Percentiles rank a stretch among this genome's conserved stretches.
These are phyloP conservation scores for Andrena flavipes DNA, from an alignment of 2,888 invertebrate genomes.

Conservation along the genomic window DNA sequence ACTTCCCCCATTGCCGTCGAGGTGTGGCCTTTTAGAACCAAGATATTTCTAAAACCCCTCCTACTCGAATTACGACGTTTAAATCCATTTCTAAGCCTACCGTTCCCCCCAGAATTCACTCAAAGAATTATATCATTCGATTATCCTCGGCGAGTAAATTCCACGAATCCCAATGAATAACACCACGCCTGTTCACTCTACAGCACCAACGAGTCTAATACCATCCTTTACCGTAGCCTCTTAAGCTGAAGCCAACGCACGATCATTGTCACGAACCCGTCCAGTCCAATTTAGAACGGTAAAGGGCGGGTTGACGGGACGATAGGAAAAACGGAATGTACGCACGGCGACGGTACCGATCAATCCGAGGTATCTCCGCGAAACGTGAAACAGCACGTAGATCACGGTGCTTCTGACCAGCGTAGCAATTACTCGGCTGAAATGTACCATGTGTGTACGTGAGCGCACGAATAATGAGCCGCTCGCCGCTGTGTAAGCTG, in stretches of 20 bases:
- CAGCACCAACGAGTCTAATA: neutral
- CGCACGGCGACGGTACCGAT: conserved; percentile 8
- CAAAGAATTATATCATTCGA: neutral
- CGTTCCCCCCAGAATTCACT: neutral
- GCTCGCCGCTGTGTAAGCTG: conserved; percentile 54
- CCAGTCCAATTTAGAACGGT: neutral
- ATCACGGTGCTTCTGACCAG: conserved; percentile 42
- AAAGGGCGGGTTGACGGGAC: neutral
- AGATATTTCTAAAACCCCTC: neutral
- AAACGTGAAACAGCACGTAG: conserved; percentile 21
- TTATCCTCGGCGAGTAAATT: neutral
- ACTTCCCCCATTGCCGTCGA: neutral
- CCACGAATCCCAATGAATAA: too few relatives aligned
- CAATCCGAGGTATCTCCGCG: neutral
- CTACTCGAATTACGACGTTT: neutral
- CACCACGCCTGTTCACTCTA: too few relatives aligned
- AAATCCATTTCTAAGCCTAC: neutral
- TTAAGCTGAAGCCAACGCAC: neutral
- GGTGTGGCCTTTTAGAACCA: neutral
- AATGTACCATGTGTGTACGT: conserved; percentile 60
- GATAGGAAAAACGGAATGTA: neutral
- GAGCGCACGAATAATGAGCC: conserved; percentile 67
- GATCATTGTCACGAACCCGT: neutral
- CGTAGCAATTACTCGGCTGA: conserved; percentile 62
- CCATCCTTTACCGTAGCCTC: neutral